phyloP scores from a whole-genome alignment of 2,113 vertebrate species.

The Silurus glanis region DNA sequence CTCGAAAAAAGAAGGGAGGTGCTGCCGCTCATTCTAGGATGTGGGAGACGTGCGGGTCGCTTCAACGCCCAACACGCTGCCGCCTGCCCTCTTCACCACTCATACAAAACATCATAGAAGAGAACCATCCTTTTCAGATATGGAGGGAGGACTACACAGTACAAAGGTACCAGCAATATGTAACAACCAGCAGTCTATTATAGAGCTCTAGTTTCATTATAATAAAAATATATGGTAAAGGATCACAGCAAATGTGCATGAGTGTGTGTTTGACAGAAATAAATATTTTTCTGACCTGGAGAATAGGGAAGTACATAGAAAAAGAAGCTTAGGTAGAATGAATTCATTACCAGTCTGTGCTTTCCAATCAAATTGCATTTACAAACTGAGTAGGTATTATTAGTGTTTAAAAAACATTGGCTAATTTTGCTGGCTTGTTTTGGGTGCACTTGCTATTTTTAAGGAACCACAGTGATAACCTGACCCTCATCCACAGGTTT shows the following conservation, averaged over 20 bases:
- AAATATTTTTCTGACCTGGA: neutral
- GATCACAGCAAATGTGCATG: neutral
- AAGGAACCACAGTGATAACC: neutral
- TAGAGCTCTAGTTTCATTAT: neutral
- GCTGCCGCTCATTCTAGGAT: slow-evolving; percentile 58
- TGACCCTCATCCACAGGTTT: neutral
- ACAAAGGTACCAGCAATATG: slow-evolving; percentile 72
- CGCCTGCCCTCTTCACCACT: slow-evolving; percentile 66
- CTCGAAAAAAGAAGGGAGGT: slow-evolving; percentile 84
- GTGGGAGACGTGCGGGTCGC: slow-evolving; percentile 62
- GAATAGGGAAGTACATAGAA: neutral
- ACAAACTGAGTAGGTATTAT: too few species aligned
- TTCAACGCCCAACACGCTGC: slow-evolving; percentile 64
- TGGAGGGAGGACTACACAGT: slow-evolving; percentile 56
- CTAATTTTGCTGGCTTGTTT: neutral
- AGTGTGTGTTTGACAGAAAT: too few species aligned
- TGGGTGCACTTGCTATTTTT: neutral
- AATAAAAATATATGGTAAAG: neutral
- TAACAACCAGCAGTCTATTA: neutral
- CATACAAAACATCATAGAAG: slow-evolving; percentile 75
- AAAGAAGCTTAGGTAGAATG: neutral
- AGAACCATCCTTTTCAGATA: slow-evolving; percentile 68
- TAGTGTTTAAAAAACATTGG: too few species aligned
- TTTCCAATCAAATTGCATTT: neutral
- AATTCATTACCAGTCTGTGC: neutral